These are phyloP conservation scores for Hoplostethus atlanticus DNA, from an alignment of 2,797 vertebrate genomes.

Conservation along the genomic window DNA sequence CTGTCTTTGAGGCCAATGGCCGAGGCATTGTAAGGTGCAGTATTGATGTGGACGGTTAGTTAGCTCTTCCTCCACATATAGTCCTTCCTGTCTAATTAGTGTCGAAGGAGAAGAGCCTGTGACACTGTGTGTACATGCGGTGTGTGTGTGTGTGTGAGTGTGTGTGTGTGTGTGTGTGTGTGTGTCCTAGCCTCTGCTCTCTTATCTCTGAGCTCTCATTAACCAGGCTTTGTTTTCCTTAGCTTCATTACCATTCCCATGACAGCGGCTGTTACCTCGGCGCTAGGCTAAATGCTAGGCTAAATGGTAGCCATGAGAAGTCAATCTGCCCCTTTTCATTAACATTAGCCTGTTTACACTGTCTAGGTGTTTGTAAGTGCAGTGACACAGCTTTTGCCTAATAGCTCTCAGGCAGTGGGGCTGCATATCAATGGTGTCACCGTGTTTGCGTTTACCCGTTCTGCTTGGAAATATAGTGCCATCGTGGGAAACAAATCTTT, in stretches of 20 bases:
- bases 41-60: constrained; percentile 79
- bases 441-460: constrained; percentile 32
- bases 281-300: constrained; percentile 72
- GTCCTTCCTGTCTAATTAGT: constrained; percentile 81
- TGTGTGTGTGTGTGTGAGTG: constrained; percentile 37
- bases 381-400: constrained; percentile 43
- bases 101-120: constrained; percentile 62
- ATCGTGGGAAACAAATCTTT: constrained; percentile 28
- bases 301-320: constrained; percentile 67
- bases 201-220: constrained; percentile 81
- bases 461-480: constrained; percentile 26
- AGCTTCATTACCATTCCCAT: constrained; percentile 84
- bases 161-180: constrained; percentile 1
- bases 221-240: constrained; percentile 85
- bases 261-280: constrained; percentile 76
- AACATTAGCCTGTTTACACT: constrained; percentile 66
- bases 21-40: constrained; percentile 58
- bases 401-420: constrained; percentile 38
- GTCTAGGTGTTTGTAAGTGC: constrained; percentile 62
- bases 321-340: constrained; percentile 59
- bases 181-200: constrained; percentile 70
- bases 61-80: constrained; percentile 78
- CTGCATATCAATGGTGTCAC: constrained; percentile 16
- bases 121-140: constrained; percentile 33
- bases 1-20: constrained; percentile 60